Percentiles rank a stretch among this genome's conserved stretches.
Conservation (phyloP, 2,113 vertebrate species). For the Phycodurus eques region DNA sequence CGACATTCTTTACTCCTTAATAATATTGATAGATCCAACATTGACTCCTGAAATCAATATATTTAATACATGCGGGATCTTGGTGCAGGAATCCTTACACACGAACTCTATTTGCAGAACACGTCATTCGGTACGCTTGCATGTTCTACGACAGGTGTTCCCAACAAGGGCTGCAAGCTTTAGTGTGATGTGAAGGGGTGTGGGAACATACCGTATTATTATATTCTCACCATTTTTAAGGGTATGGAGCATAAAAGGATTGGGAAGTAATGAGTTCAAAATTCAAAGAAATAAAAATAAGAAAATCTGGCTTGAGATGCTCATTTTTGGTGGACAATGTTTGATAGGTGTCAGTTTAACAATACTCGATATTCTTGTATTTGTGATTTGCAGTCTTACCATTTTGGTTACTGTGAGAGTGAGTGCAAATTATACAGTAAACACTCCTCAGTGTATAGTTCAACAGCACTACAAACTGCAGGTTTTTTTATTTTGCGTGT, state of each 20-base stretch:
- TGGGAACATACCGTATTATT: too few species aligned
- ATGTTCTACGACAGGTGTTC: neutral
- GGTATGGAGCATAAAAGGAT: too few species aligned
- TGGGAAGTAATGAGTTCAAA: too few species aligned
- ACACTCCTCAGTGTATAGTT: neutral
- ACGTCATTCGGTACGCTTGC: neutral
- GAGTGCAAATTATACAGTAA: neutral
- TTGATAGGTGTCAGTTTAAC: neutral
- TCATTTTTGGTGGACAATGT: neutral
- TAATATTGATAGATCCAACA: too few species aligned
- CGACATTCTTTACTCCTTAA: too few species aligned
- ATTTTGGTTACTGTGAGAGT: neutral
- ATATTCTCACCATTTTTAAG: too few species aligned
- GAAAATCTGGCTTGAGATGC: too few species aligned
- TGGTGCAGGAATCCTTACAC: too few species aligned
- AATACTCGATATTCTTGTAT: neutral
- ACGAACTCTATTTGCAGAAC: neutral
- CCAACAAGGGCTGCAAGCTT: neutral
- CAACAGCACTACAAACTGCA: neutral
- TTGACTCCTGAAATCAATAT: too few species aligned
- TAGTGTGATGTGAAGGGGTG: neutral
- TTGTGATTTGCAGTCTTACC: neutral
- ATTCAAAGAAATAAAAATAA: too few species aligned
- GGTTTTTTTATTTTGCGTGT: constrained; percentile 21
- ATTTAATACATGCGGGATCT: too few species aligned